These are phyloP conservation scores for Callorhinus ursinus DNA, from an alignment of 2,113 vertebrate species.

Conservation along the genomic window DNA sequence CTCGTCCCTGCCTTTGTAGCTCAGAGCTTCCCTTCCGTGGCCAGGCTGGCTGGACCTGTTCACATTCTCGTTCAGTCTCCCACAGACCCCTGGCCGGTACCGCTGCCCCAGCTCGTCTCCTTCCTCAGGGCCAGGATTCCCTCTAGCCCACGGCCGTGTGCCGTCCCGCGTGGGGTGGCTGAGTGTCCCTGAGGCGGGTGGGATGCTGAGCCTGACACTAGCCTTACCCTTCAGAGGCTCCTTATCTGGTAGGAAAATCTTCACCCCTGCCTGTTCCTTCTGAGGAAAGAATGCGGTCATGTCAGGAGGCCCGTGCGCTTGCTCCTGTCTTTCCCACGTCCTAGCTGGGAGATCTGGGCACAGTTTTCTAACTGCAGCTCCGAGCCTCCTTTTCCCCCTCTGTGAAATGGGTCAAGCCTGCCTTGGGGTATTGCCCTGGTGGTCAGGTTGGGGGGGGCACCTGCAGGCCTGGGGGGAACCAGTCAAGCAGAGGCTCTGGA, in stretches of 20 bases:
- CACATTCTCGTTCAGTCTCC: too few relatives aligned
- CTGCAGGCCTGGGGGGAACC: neutral
- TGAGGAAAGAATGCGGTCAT: neutral
- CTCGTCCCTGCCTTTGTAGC: neutral
- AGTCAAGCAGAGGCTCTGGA: neutral
- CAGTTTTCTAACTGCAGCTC: neutral
- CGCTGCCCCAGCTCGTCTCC: neutral
- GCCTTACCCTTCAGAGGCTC: neutral
- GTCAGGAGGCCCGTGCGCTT: neutral
- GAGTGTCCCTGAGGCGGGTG: too few relatives aligned
- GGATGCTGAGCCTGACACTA: neutral
- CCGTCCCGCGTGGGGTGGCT: neutral
- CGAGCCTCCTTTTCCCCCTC: neutral
- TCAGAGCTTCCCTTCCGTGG: neutral
- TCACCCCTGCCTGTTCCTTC: accelerated
- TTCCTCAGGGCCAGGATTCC: neutral
- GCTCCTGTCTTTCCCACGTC: neutral
- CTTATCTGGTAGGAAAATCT: neutral
- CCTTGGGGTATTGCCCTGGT: accelerated
- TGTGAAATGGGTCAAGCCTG: neutral
- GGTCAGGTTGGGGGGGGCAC: neutral
- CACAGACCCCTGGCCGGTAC: neutral
- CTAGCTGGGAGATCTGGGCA: neutral
- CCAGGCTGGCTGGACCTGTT: neutral
- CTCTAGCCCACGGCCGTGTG: neutral